These are phyloP conservation scores for Pyrgus malvae DNA, from an alignment of 2,888 invertebrate genomes.

Conservation along the genomic window DNA sequence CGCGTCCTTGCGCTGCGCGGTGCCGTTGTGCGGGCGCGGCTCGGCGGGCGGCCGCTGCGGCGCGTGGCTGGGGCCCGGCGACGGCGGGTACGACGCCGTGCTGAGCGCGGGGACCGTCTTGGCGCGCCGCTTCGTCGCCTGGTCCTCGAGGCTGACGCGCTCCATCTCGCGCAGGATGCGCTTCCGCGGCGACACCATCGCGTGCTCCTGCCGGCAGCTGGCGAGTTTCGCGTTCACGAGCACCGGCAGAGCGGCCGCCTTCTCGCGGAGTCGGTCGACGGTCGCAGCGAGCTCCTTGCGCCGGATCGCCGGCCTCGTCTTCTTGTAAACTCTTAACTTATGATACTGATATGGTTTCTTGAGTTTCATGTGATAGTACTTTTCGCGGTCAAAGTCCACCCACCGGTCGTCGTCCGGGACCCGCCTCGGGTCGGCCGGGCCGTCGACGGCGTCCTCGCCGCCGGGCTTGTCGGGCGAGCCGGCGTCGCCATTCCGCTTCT, in stretches of 20 bases:
- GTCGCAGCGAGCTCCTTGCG: slow-evolving; percentile 60
- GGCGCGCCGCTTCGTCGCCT: slow-evolving; percentile 83
- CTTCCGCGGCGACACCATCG: slow-evolving; percentile 90
- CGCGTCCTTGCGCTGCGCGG: slow-evolving; percentile 52
- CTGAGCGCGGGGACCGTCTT: slow-evolving; percentile 69
- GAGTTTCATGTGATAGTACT: slow-evolving; percentile 76
- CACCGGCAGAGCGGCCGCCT: slow-evolving; percentile 58
- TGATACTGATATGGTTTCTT: slow-evolving; percentile 79
- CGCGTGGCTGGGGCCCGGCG: slow-evolving; percentile 51
- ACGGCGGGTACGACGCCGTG: slow-evolving; percentile 50
- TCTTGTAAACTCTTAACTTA: slow-evolving; percentile 74
- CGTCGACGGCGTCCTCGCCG: slow-evolving; percentile 59
- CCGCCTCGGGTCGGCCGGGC: slow-evolving; percentile 41
- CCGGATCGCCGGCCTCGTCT: slow-evolving; percentile 59
- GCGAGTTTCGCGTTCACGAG: slow-evolving; percentile 72
- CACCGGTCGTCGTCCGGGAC: slow-evolving; percentile 56
- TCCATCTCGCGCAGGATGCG: slow-evolving; percentile 91
- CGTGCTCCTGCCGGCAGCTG: slow-evolving; percentile 73
- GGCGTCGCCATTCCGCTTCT: slow-evolving; percentile 56
- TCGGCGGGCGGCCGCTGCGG: slow-evolving; percentile 51
- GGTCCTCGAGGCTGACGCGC: slow-evolving; percentile 87
- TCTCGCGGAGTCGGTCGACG: slow-evolving; percentile 64
- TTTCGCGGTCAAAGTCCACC: slow-evolving; percentile 66
- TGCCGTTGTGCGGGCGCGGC: slow-evolving; percentile 49
- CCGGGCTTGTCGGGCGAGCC: slow-evolving; percentile 41